These are phyloP conservation scores for Myioborus miniatus DNA, from an alignment of 2,797 vertebrate species.

Conservation along the genomic window DNA sequence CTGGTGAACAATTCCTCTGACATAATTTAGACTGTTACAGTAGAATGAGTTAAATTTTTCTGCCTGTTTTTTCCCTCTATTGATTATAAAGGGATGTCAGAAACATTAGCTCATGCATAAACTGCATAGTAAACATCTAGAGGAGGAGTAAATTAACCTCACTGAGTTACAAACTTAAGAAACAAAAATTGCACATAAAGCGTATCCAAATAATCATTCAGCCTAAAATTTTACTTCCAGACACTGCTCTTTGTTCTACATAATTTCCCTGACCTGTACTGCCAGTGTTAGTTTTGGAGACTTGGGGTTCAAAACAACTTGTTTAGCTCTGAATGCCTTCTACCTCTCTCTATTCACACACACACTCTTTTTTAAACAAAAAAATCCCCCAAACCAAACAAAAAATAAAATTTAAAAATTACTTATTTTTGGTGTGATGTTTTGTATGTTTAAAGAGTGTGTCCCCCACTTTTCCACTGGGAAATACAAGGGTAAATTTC, in stretches of 20 bases:
- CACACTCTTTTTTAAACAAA: not conserved
- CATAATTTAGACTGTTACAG: not conserved
- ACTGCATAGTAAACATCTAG: not conserved
- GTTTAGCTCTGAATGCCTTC: not conserved
- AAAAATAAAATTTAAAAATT: not conserved
- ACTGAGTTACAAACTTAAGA: not conserved
- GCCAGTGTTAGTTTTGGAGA: not conserved
- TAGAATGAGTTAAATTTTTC: not conserved
- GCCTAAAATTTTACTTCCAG: not conserved
- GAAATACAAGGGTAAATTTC: not conserved
- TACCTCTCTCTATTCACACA: not conserved
- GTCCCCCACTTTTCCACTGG: not conserved
- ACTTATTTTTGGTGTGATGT: not conserved
- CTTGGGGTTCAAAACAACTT: not conserved
- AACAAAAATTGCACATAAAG: not conserved
- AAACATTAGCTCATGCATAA: not conserved
- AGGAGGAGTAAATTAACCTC: not conserved
- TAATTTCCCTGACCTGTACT: not conserved
- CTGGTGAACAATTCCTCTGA: not conserved
- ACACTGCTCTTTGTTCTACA: not conserved
- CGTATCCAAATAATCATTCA: not conserved
- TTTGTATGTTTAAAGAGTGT: not conserved
- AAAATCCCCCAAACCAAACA: not conserved
- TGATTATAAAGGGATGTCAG: not conserved
- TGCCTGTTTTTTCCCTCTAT: not conserved